Conservation (phyloP, 2,888 invertebrate genomes). For the Colletes collaris region DNA sequence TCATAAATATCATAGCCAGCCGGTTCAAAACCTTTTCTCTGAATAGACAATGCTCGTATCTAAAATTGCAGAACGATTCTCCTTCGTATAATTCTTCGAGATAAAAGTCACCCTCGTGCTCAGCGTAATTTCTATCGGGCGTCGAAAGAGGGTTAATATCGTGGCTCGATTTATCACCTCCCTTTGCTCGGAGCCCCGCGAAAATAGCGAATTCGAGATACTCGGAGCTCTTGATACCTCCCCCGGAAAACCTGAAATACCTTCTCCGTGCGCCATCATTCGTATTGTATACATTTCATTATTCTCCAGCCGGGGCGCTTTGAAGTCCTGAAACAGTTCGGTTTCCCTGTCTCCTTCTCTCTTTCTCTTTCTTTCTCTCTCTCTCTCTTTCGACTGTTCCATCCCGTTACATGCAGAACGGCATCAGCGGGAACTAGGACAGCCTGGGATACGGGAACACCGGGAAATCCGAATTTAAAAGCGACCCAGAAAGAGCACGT, state of each 20-base stretch:
- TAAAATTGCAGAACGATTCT: background rate
- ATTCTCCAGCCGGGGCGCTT: conserved; percentile 47
- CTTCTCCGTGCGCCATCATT: conserved; percentile 17
- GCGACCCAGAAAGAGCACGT: conserved; percentile 46
- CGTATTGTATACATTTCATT: conserved; percentile 56
- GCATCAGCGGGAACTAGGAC: conserved; percentile 49
- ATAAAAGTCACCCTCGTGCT: conserved; percentile 21
- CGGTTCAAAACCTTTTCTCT: background rate
- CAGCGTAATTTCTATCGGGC: conserved; percentile 14
- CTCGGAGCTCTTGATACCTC: conserved; percentile 18
- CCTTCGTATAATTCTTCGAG: conserved; percentile 15
- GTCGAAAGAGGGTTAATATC: conserved; percentile 37
- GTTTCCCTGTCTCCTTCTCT: conserved; percentile 1
- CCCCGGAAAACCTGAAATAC: conserved; percentile 21
- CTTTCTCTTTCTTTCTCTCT: conserved; percentile 3
- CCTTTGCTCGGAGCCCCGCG: background rate
- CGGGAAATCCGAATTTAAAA: conserved; percentile 53
- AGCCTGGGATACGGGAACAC: conserved; percentile 44
- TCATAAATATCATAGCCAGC: conserved; percentile 4
- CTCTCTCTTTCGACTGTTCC: conserved; percentile 12
- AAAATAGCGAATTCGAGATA: conserved; percentile 23
- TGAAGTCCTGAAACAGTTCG: conserved; percentile 47
- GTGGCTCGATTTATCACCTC: conserved; percentile 31
- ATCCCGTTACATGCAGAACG: conserved; percentile 50
- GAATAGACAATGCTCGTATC: conserved; percentile 13